These are phyloP conservation scores for Lordiphosa andalusiaca DNA, from an alignment of 2,888 invertebrate genomes.

Conservation along the genomic window DNA sequence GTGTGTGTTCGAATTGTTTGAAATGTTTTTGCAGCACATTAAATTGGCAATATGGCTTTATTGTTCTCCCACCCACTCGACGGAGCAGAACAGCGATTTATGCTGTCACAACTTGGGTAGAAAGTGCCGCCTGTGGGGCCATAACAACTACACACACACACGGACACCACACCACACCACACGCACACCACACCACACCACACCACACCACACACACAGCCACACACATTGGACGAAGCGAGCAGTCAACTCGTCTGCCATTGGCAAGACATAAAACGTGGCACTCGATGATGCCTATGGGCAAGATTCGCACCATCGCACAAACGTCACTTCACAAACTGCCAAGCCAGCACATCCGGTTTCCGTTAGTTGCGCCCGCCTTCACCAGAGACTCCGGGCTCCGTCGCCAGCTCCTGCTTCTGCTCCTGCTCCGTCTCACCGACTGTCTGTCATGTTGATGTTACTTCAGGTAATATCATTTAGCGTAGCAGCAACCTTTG, in stretches of 20 bases:
- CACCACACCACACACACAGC: too few species aligned
- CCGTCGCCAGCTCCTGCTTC: not conserved
- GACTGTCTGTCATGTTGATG: conserved; percentile 62
- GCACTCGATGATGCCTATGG: conserved; percentile 72
- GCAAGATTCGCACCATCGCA: conserved; percentile 52
- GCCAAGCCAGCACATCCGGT: conserved; percentile 75
- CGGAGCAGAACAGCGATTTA: conserved; percentile 55
- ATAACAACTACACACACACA: conserved; percentile 42
- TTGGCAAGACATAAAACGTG: conserved; percentile 69
- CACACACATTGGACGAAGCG: conserved; percentile 16
- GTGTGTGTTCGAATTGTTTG: conserved; percentile 23
- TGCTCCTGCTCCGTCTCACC: conserved; percentile 6
- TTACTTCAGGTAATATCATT: conserved; percentile 76
- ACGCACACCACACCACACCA: conserved; percentile 14
- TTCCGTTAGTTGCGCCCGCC: conserved; percentile 63
- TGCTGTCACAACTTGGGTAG: conserved; percentile 53
- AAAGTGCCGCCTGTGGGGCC: conserved; percentile 52
- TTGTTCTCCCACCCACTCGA: conserved; percentile 36
- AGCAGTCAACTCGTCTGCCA: conserved; percentile 37
- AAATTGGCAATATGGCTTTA: conserved; percentile 70
- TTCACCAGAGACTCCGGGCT: not conserved
- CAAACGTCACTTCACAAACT: conserved; percentile 60
- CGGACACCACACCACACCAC: conserved; percentile 12
- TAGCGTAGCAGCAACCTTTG: conserved; percentile 38
- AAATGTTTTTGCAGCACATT: conserved; percentile 60